Evolutionary conservation across 1,140 invertebrate species (phyloP), one percentile per base, ranked within the genome.

Genomic region (Cardiocondyla obscurior): DNA sequence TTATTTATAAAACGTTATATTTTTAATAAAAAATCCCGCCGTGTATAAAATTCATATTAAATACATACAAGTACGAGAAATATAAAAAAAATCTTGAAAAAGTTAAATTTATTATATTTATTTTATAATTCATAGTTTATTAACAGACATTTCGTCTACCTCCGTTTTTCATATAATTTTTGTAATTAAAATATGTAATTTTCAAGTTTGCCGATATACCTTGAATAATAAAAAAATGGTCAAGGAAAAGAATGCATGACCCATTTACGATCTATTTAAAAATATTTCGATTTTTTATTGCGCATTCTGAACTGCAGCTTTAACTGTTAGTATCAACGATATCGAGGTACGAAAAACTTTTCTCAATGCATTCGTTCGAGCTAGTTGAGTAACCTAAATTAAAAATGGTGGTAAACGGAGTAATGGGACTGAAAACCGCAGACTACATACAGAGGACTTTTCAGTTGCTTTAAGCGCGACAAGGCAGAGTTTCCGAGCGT

Each of bases 401-500:
- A 79, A 79, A 74, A 69, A 69, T 33, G 62, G 12, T 39, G 62
- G 62, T 42, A 46, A 67, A 12, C 22, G 19, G 22, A 76, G 72
- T 76, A 79, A 69, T 79, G 49, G 33, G 33, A 55, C 33, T 64
- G 30, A 79, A 79, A 55, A 79, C 16, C 64, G 22, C 74, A 36
- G 33, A 69, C 74, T 79, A 60, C 62, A 39, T 42, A 33, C 33
- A 6, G 28, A 16, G 22, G 46, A 76, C 58, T 51, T 76, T 76
- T 64, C 39, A 79, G 62, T 67, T 69, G 74, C 62, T 79, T 77
- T 67, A 77, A 77, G 74, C 60, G 70, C 70, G 74, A 77, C 74
- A 65, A 67, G 60, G 44, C n/a, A 67, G 74, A 79, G 62, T 53
- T 79, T 79, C 62, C 46, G 33, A 46, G 49, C 64, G 25, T 67